Conservation (phyloP, 2,113 vertebrate species). For the Xenopus laevis region DNA sequence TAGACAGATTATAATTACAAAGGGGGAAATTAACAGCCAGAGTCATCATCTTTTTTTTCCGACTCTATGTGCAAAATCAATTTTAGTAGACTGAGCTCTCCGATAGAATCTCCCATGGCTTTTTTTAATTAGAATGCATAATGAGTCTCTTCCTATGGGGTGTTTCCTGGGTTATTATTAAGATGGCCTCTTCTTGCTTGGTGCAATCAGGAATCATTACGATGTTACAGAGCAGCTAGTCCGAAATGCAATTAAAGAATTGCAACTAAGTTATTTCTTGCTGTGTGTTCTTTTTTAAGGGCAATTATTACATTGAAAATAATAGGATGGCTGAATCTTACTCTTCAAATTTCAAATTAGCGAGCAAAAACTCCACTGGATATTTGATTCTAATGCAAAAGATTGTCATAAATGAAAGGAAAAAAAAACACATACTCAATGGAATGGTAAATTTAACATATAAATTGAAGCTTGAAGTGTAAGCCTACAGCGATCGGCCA, state of each 20-base stretch:
- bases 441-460: too few species aligned
- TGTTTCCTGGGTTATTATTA: constrained; percentile 37
- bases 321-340: constrained; percentile 33
- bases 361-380: background rate
- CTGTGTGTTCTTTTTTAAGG: constrained; percentile 39
- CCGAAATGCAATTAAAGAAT: constrained; percentile 55
- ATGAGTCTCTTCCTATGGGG: constrained; percentile 33
- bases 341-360: constrained; percentile 22
- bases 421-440: background rate
- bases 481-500: too few species aligned
- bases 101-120: background rate
- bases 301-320: constrained; percentile 23
- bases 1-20: constrained; percentile 37
- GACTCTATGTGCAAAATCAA: background rate
- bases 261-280: constrained; percentile 51
- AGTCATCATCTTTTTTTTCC: background rate
- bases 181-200: constrained; percentile 39
- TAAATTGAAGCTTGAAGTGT: too few species aligned
- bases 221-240: constrained; percentile 48
- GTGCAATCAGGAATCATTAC: constrained; percentile 41
- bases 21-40: constrained; percentile 7
- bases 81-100: constrained; percentile 1
- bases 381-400: constrained; percentile 4
- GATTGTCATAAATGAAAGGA: background rate
- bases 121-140: constrained; percentile 38